Percentiles rank a stretch among this genome's conserved stretches.
Conservation (phyloP, 2,888 invertebrate genomes). For the Eurytoma californica region DNA sequence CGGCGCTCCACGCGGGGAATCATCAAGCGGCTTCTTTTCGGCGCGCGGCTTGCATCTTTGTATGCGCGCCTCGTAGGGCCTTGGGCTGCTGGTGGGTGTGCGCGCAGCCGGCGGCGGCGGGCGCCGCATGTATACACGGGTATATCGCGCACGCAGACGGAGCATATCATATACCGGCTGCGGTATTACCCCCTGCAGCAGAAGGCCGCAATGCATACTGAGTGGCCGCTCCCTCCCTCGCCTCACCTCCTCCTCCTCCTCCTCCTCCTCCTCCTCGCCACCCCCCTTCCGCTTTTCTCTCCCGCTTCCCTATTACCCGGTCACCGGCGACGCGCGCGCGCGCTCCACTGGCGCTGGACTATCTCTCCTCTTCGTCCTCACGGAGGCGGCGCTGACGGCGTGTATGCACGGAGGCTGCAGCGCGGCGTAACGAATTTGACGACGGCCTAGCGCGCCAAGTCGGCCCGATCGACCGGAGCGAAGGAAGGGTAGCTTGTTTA, state of each 20-base stretch:
- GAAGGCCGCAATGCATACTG: slow-evolving; percentile 74
- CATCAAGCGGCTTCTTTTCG: too few species aligned
- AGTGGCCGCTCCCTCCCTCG: slow-evolving; percentile 65
- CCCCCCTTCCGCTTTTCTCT: slow-evolving; percentile 51
- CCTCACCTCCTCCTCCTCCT: slow-evolving; percentile 55
- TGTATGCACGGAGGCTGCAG: neutral
- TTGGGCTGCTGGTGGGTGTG: slow-evolving; percentile 21
- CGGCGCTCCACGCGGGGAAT: too few species aligned
- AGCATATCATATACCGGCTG: slow-evolving; percentile 68
- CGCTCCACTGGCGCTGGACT: neutral
- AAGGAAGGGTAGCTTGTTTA: too few species aligned
- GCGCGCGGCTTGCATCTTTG: slow-evolving; percentile 35
- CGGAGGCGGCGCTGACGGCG: neutral
- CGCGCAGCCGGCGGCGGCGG: neutral
- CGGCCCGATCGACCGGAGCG: too few species aligned
- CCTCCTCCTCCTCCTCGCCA: slow-evolving; percentile 54
- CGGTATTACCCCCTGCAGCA: slow-evolving; percentile 68
- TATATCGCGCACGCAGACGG: slow-evolving; percentile 60
- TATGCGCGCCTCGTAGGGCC: slow-evolving; percentile 40
- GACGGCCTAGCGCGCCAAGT: too few species aligned
- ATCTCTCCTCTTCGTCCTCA: slow-evolving; percentile 9
- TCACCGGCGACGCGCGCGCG: slow-evolving; percentile 63
- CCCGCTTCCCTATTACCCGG: slow-evolving; percentile 68
- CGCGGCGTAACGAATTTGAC: too few species aligned
- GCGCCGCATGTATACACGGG: slow-evolving; percentile 52